Base-by-base conservation (phyloP, 2,113 vertebrate species). In the Cyanistes caeruleus region DNA sequence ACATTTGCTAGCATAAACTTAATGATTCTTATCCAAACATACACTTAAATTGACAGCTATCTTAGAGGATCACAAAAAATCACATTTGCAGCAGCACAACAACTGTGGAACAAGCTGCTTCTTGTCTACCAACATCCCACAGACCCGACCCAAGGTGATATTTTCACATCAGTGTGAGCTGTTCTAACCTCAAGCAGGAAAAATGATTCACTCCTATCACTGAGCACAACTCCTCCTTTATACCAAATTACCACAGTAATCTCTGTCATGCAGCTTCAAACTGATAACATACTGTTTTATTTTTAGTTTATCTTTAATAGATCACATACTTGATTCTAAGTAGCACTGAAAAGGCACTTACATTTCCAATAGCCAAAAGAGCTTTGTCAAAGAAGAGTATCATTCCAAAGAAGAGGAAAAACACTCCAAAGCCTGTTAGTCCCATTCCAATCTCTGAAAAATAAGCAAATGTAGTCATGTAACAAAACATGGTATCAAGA, bases 371-470 rank as follows among this genome's bases (percentile, higher is more conserved):
- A 79, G 99, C 99, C 97, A 99, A 97, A 58, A 99, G 98, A 28
- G 99, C 99, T 98, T 99, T 99, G 98, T 99, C 99, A 96, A 99
- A 99, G 98, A 99, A 99, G 64, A 99, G 99, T 95, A 99, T 99
- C 99, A 99, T 99, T 92, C 99, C 99, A 93, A 99, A 99, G 97
- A 99, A 99, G 56, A 99, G 99, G 97, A 99, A 99, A 96, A 99
- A 99, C 85, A 99, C 99, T 52, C 99, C 99, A 89, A 99, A 99
- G 89, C 99, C 99, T 75, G 99, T 99, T 81, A 99, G 94, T 77
- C 99, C 99, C 98, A 99, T 99, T 91, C 99, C 99, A 84, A 99
- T 99, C 97, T 99, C 99, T 99, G 98, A 96, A 97, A 89, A 82
- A 95, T 21, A 98, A 97, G 82, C 41, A 96, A 82, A 68, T 58